Evolutionary conservation across 2,113 vertebrate species (phyloP), one percentile per base, ranked within the genome.

Genomic region (Cheilinus undulatus): DNA sequence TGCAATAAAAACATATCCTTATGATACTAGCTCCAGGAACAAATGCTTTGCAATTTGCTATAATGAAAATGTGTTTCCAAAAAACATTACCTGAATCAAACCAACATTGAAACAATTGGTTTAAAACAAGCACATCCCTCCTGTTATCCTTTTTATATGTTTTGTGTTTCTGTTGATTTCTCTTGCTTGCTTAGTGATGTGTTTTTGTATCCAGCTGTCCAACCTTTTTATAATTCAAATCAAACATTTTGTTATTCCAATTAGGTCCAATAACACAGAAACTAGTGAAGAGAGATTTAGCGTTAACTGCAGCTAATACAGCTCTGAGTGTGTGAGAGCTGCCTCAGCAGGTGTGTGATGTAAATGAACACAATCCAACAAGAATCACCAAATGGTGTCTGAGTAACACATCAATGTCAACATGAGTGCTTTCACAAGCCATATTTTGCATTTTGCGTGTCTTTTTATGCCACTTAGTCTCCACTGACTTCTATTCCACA

Each of bases 1-100:
- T 76, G 56, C 43, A 54, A 53, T 51, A n/a, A 38, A 52, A 23
- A 77, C 2, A 26, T 54, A 6, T 64, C 51, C 13, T 24, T 23
- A 60, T 22, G 45, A 46, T n/a, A 57, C 38, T 45, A 34, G 2
- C 14, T 20, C 27, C 46, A 20, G 27, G 12, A 22, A 12, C 40
- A 38, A 51, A 51, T 40, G 5, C 36, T 2, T 45, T 26, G 10
- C 46, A 30, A 32, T 64, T 45, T 45, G 19, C 40, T 42, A 6
- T 15, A 17, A 6, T 42, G 40, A 42, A 17, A 40, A 15, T 40
- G 38, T 40, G 38, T 4, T 40, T 40, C 38, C 14, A 15, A 34
- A 12, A 32, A 13, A 40, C 5, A 4, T 40, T 17, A 5, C 12
- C 14, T 42, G 40, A 19, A 42, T 19, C 14, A 42, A 42, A 42